These are phyloP conservation scores for Metallyticus violacea DNA, from an alignment of 2,888 invertebrate genomes.

Conservation along the genomic window DNA sequence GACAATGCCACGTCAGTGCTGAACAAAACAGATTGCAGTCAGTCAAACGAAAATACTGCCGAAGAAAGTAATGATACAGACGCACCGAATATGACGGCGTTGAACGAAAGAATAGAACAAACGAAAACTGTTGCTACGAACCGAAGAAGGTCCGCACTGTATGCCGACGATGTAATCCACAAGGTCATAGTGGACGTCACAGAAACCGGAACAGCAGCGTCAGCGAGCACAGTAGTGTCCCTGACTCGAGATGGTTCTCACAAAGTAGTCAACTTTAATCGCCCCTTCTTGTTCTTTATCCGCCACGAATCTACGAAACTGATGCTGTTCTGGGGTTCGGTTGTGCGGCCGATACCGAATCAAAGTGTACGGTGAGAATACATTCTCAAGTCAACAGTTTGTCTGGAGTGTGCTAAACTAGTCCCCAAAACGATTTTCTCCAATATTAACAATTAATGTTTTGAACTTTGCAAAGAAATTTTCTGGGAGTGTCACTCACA, in stretches of 20 bases:
- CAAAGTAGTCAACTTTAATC: conserved; percentile 56
- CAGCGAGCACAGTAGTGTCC: conserved; percentile 60
- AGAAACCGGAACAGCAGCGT: conserved; percentile 70
- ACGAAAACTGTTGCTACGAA: conserved; percentile 47
- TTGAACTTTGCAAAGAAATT: too few species aligned
- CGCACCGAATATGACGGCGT: background rate
- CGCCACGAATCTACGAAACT: conserved; percentile 63
- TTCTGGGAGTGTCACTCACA: too few species aligned
- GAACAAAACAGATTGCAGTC: background rate
- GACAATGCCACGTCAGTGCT: background rate
- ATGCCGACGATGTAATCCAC: conserved; percentile 62
- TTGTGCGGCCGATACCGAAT: conserved; percentile 53
- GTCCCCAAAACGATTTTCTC: too few species aligned
- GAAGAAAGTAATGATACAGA: background rate
- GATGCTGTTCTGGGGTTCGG: conserved; percentile 68
- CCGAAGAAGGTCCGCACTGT: conserved; percentile 49
- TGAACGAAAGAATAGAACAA: background rate
- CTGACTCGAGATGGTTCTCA: conserved; percentile 56
- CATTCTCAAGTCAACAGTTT: background rate
- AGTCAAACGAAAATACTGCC: background rate
- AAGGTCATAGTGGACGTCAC: conserved; percentile 50
- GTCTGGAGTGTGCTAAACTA: background rate
- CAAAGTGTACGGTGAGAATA: background rate
- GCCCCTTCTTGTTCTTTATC: conserved; percentile 74
- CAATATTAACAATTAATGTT: too few species aligned